Conservation (phyloP, 2,797 vertebrate genomes). For the Chelonia mydas region DNA sequence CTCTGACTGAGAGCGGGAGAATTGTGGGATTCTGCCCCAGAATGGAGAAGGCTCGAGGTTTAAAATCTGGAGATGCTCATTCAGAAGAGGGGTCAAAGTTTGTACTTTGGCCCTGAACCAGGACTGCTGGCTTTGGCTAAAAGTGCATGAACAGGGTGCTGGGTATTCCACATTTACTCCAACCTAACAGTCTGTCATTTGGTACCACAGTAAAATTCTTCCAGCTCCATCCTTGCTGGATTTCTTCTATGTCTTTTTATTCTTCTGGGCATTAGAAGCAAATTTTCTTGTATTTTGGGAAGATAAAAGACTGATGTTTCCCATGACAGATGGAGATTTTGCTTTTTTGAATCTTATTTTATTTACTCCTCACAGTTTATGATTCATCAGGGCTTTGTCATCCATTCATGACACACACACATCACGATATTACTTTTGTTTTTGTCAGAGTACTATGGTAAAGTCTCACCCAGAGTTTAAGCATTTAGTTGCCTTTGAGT, state of each 20-base stretch:
- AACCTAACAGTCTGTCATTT: neutral
- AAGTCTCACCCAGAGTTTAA: neutral
- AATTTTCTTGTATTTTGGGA: neutral
- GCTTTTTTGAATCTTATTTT: neutral
- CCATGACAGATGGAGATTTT: neutral
- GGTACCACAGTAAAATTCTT: neutral
- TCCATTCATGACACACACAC: neutral
- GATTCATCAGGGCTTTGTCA: neutral
- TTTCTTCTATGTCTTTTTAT: neutral
- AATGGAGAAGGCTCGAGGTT: neutral
- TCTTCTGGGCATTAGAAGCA: neutral
- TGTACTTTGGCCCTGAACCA: neutral
- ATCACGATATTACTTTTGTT: neutral
- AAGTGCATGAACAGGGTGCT: neutral
- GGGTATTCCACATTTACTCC: fast-evolving
- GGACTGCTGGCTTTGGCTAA: neutral
- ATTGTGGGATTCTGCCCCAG: neutral
- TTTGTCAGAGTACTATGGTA: fast-evolving
- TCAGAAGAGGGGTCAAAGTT: neutral
- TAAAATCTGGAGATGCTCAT: neutral
- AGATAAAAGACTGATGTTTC: neutral
- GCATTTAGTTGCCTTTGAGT: neutral
- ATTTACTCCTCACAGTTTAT: neutral
- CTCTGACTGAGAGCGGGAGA: neutral
- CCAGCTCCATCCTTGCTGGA: neutral